A percentile compares a stretch with the other conserved stretches of the same genome.
These are phyloP conservation scores for Pogonus chalceus DNA, from an alignment of 1,140 invertebrate genomes.

Conservation along the genomic window DNA sequence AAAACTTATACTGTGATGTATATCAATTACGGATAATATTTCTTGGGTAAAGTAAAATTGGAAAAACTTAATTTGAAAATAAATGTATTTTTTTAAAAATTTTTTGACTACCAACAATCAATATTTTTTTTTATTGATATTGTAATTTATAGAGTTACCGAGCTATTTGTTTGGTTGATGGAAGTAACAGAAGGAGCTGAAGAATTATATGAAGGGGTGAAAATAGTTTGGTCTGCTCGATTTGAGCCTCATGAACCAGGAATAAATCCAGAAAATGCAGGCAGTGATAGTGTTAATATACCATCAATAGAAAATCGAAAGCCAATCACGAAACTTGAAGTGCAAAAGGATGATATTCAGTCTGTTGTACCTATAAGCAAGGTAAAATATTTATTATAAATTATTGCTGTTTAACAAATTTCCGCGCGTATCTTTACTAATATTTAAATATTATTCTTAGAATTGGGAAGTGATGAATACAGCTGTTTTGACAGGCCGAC, in stretches of 20 bases:
- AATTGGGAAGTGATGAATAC: slow-evolving; percentile 94
- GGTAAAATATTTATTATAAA: slow-evolving; percentile 40
- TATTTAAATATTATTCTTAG: slow-evolving; percentile 45
- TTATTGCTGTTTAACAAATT: not conserved
- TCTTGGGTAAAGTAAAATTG: too few relatives aligned
- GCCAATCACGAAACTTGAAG: slow-evolving; percentile 71
- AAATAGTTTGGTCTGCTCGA: slow-evolving; percentile 69
- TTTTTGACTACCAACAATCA: too few relatives aligned
- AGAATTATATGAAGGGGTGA: slow-evolving; percentile 65
- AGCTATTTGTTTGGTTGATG: slow-evolving; percentile 83
- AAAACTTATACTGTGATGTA: too few relatives aligned
- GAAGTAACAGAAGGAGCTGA: slow-evolving; percentile 76
- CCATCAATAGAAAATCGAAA: slow-evolving; percentile 39
- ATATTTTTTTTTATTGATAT: too few relatives aligned
- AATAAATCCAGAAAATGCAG: slow-evolving; percentile 32
- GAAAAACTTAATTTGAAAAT: too few relatives aligned
- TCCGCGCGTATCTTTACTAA: slow-evolving; percentile 1
- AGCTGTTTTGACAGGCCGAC: slow-evolving; percentile 84
- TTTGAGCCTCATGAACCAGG: slow-evolving; percentile 44
- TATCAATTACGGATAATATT: too few relatives aligned
- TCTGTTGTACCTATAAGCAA: slow-evolving; percentile 89
- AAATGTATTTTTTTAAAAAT: too few relatives aligned
- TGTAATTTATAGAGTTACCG: slow-evolving; percentile 53
- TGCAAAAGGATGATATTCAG: slow-evolving; percentile 90
- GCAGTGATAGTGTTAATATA: slow-evolving; percentile 33